Evolutionary conservation across 1,140 invertebrate genomes (phyloP).

Genomic region (Agrilus planipennis): DNA sequence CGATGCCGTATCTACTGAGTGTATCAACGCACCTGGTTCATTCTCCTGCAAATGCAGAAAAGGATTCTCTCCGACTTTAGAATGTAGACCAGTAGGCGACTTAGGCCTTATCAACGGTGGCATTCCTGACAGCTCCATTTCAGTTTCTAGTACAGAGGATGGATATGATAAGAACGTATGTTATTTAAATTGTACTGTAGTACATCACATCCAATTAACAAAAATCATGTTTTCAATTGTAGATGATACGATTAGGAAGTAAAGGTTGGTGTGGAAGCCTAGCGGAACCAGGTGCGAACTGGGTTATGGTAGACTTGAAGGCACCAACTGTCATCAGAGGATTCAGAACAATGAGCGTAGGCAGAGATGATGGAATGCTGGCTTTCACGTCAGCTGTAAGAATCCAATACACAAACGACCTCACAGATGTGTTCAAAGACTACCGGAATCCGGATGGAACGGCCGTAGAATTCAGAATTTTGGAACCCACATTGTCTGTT

Average conservation of each 20-base stretch:
- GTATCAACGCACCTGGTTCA: conserved; percentile 80
- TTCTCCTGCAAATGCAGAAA: conserved; percentile 82
- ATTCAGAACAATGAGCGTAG: conserved; percentile 79
- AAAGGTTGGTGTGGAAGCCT: conserved; percentile 84
- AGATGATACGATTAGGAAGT: conserved; percentile 71
- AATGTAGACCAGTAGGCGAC: conserved; percentile 80
- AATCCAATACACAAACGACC: conserved; percentile 75
- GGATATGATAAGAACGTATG: conserved; percentile 71
- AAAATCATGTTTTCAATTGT: conserved; percentile 5
- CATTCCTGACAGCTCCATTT: conserved; percentile 80
- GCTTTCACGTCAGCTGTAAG: conserved; percentile 81
- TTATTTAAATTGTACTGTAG: conserved; percentile 12
- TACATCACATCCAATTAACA: conserved; percentile 5
- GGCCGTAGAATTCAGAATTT: conserved; percentile 81
- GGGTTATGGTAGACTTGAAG: conserved; percentile 77
- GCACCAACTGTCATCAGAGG: conserved; percentile 83
- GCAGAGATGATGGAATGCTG: conserved; percentile 59
- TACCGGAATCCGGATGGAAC: conserved; percentile 85
- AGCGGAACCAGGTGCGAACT: conserved; percentile 72
- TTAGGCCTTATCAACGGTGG: conserved; percentile 79
- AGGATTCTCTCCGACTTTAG: conserved; percentile 76
- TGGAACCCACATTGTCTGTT: conserved; percentile 77
- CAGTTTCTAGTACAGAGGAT: conserved; percentile 67
- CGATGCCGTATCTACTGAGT: conserved; percentile 81
- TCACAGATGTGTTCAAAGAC: conserved; percentile 81